Evolutionary conservation across 1,140 invertebrate genomes (phyloP).

Genomic region (Zaprionus ghesquierei): DNA sequence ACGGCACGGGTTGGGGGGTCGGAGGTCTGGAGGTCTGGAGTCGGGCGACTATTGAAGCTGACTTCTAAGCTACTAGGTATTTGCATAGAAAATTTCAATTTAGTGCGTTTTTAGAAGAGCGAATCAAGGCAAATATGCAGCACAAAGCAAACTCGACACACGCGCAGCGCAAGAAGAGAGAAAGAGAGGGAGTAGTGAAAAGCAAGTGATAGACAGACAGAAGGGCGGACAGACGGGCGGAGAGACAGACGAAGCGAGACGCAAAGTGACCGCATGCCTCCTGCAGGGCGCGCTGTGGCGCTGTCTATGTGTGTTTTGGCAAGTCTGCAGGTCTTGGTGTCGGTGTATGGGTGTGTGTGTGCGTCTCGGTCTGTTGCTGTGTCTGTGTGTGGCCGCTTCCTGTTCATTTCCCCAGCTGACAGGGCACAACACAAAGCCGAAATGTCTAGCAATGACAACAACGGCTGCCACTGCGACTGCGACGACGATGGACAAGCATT

Average conservation of each 20-base stretch:
- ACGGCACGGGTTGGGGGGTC: no score
- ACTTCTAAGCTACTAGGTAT: neutral
- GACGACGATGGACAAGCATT: neutral
- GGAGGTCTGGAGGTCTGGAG: neutral
- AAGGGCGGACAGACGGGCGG: neutral
- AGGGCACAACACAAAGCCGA: slow-evolving; percentile 2
- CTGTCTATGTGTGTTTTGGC: neutral
- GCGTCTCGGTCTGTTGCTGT: neutral
- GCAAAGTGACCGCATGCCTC: neutral
- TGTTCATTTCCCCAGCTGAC: slow-evolving; percentile 28
- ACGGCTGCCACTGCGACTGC: neutral
- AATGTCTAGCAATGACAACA: slow-evolving; percentile 5
- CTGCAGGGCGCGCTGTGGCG: neutral
- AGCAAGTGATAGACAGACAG: neutral
- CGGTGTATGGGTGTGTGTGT: neutral
- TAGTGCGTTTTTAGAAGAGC: slow-evolving; percentile 2
- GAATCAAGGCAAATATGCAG: slow-evolving; percentile 21
- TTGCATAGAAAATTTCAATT: slow-evolving; percentile 18
- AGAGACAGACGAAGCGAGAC: neutral
- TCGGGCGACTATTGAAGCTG: neutral
- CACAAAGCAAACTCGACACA: neutral
- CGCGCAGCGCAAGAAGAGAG: neutral
- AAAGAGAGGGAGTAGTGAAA: neutral
- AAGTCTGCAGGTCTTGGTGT: neutral
- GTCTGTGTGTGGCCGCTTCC: slow-evolving; percentile 2